These are phyloP conservation scores for Agrenia bidenticulata DNA, from an alignment of 2,888 invertebrate genomes.

Conservation along the genomic window DNA sequence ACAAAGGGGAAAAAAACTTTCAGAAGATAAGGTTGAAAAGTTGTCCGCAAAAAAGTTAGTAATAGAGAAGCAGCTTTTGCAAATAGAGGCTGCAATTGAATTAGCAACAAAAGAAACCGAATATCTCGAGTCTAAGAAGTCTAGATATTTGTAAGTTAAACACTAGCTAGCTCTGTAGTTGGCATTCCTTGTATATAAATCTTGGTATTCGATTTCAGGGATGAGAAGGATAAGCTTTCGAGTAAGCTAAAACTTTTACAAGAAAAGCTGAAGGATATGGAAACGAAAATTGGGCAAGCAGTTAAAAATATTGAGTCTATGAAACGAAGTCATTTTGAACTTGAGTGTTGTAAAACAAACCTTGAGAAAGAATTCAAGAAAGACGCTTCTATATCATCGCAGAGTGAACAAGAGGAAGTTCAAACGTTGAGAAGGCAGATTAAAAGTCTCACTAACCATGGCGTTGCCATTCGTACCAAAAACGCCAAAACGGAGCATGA, in stretches of 20 bases:
- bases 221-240: background rate
- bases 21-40: background rate
- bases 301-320: background rate
- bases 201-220: background rate
- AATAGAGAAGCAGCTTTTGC: background rate
- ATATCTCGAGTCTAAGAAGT: background rate
- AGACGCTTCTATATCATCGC: background rate
- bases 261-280: conserved; percentile 8
- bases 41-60: conserved; percentile 4
- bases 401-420: background rate
- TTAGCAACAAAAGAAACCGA: background rate
- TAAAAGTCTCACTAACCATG: background rate
- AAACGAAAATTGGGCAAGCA: background rate
- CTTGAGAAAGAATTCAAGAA: background rate
- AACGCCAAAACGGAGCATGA: background rate
- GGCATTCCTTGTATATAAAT: background rate
- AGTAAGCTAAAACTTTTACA: conserved; percentile 11
- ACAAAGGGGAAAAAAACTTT: conserved; percentile 19
- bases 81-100: background rate
- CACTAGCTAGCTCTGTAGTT: no score
- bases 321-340: background rate
- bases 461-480: background rate
- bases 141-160: background rate
- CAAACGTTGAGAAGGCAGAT: background rate
- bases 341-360: background rate